Conservation (phyloP, 2,888 invertebrate genomes). For the Criorhina ranunculi region DNA sequence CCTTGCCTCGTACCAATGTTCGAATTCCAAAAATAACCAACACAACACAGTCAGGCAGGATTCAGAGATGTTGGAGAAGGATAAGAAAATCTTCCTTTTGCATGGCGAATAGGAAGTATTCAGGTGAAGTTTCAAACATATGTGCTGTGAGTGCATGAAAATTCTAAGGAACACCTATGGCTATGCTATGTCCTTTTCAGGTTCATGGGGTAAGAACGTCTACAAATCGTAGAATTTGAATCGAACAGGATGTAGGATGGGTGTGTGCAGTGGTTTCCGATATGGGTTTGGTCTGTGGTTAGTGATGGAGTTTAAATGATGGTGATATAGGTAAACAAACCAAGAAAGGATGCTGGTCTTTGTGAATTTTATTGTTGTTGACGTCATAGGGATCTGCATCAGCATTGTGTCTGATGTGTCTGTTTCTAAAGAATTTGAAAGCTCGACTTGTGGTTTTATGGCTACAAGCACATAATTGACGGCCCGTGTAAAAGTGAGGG, state of each 20-base stretch:
- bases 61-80: constrained; percentile 6
- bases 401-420: too few species aligned
- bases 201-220: too few species aligned
- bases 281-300: constrained; percentile 33
- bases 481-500: too few species aligned
- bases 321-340: constrained; percentile 9
- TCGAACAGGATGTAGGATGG: neutral
- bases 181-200: constrained; percentile 37
- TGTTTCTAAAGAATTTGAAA: too few species aligned
- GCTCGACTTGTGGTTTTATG: too few species aligned
- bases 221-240: constrained; percentile 7
- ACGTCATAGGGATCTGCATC: too few species aligned
- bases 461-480: too few species aligned
- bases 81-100: constrained; percentile 9
- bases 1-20: constrained; percentile 37
- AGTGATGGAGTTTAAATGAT: constrained; percentile 36
- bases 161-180: constrained; percentile 36
- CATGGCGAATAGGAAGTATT: constrained; percentile 6
- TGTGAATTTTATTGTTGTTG: too few species aligned
- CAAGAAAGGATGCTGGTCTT: neutral
- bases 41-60: constrained; percentile 13
- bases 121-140: constrained; percentile 10
- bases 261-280: constrained; percentile 45
- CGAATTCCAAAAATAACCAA: constrained; percentile 44
- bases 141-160: constrained; percentile 24